Conservation (phyloP, 2,888 invertebrate species). For the Miltochrista miniata region DNA sequence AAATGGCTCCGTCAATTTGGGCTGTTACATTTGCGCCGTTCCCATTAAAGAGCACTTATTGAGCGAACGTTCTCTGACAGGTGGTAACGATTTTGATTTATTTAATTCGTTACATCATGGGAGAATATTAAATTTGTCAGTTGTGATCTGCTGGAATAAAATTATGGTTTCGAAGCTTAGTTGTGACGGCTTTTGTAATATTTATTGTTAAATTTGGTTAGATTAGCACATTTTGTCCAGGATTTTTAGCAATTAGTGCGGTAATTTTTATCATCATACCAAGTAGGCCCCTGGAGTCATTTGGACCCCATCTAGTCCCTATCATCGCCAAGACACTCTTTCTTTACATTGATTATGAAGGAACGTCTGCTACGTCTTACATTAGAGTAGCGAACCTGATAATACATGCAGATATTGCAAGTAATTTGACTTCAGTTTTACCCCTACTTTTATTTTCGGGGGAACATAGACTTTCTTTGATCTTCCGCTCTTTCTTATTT, state of each 20-base stretch:
- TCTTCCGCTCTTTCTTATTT: no score
- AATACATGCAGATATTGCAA: no score
- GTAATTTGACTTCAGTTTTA: no score
- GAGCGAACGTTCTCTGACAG: conserved; percentile 44
- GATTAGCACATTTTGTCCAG: not conserved
- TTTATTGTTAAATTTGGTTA: conserved; percentile 2
- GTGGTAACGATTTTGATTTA: conserved; percentile 53
- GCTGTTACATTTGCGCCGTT: conserved; percentile 38
- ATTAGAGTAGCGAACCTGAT: no score
- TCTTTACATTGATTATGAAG: no score
- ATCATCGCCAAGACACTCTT: no score
- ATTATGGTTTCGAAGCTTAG: conserved; percentile 19
- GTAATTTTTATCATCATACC: not conserved
- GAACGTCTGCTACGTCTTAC: no score
- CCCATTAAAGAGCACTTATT: conserved; percentile 52
- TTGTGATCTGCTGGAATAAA: conserved; percentile 30
- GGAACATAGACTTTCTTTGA: no score
- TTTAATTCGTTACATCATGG: conserved; percentile 47
- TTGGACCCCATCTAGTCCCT: no score
- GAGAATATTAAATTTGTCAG: conserved; percentile 49
- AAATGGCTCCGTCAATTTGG: conserved; percentile 32
- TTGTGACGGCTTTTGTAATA: conserved; percentile 6
- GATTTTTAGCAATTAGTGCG: not conserved
- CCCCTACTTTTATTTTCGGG: no score
- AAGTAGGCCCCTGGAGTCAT: no score